Evolutionary conservation across 1,140 invertebrate genomes (phyloP).

Genomic region (Papilio polyxenes): DNA sequence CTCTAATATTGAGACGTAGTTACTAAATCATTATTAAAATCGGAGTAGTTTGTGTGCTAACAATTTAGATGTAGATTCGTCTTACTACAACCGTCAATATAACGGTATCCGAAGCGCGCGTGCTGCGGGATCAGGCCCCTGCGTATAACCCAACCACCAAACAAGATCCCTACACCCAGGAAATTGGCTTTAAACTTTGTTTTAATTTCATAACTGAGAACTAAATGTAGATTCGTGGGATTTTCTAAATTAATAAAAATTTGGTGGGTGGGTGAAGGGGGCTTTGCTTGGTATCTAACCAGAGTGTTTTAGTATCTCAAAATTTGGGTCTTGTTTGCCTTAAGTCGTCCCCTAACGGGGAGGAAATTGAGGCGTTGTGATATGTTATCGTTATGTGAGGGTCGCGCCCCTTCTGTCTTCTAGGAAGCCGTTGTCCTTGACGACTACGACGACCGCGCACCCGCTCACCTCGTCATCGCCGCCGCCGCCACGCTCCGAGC

Average conservation of each 20-base stretch:
- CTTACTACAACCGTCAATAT: conserved; percentile 46
- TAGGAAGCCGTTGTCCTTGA: conserved; percentile 80
- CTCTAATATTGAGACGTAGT: conserved; percentile 43
- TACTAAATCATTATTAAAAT: conserved; percentile 41
- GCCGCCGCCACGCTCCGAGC: conserved; percentile 76
- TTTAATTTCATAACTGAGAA: neutral
- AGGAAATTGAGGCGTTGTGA: neutral
- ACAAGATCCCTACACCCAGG: conserved; percentile 80
- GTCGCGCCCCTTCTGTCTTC: conserved; percentile 53
- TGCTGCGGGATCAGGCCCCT: conserved; percentile 75
- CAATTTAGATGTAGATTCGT: conserved; percentile 44
- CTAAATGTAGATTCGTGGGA: conserved; percentile 38
- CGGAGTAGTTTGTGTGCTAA: conserved; percentile 61
- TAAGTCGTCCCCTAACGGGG: neutral
- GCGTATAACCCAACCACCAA: conserved; percentile 79
- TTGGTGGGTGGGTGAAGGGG: conserved; percentile 82
- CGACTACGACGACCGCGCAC: conserved; percentile 80
- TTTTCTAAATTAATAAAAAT: conserved; percentile 64
- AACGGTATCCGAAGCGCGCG: conserved; percentile 62
- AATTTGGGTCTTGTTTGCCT: conserved; percentile 26
- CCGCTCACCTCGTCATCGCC: conserved; percentile 78
- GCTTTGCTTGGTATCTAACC: conserved; percentile 81
- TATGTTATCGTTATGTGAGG: conserved; percentile 60
- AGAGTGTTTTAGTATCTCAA: conserved; percentile 46
- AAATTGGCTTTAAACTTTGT: conserved; percentile 49